Evolutionary conservation across 2,113 vertebrate genomes (phyloP).

Genomic region (Platycercus adscitus): DNA sequence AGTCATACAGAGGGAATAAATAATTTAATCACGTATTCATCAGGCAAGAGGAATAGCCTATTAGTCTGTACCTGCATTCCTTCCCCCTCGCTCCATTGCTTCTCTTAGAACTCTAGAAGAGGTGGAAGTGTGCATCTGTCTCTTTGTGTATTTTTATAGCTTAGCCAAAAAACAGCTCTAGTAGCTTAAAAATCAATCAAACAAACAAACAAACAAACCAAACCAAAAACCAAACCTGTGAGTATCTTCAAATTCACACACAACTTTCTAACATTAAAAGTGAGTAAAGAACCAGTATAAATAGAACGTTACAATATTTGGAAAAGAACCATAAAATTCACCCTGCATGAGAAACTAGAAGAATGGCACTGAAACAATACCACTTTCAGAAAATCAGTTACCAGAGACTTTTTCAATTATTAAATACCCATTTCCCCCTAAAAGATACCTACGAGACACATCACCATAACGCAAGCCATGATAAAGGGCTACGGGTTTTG

Average conservation of each 20-base stretch:
- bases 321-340: not conserved
- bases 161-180: not conserved
- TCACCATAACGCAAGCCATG: not conserved
- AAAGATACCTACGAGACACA: not conserved
- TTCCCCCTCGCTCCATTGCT: not conserved
- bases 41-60: slow-evolving; percentile 37
- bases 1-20: slow-evolving; percentile 50
- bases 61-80: slow-evolving; percentile 54
- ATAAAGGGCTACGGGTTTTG: not conserved
- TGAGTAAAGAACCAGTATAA: not conserved
- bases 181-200: not conserved
- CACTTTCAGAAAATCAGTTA: not conserved
- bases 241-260: not conserved
- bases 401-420: not conserved
- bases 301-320: not conserved
- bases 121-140: not conserved
- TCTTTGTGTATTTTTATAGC: not conserved
- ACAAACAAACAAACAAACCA: not conserved
- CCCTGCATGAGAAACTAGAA: not conserved
- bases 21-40: slow-evolving; percentile 65
- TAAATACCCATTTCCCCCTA: not conserved
- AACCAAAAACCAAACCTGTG: not conserved
- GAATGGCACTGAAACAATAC: not conserved
- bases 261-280: not conserved
- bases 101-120: not conserved